These are phyloP conservation scores for Zaprionus inermis DNA, from an alignment of 1,140 invertebrate species.

Conservation along the genomic window DNA sequence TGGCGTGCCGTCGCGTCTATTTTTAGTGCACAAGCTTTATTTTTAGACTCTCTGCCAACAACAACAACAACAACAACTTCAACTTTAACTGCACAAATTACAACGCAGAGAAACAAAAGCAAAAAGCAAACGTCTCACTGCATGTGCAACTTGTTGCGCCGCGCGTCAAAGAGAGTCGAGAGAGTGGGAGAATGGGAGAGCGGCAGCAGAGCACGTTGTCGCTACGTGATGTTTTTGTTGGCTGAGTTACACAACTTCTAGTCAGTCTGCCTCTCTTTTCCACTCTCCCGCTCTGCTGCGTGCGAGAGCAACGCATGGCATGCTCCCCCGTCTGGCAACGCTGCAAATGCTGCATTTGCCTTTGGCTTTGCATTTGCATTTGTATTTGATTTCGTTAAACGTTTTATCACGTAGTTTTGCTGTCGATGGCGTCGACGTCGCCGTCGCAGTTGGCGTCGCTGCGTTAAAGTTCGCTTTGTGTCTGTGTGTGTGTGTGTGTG, in stretches of 20 bases:
- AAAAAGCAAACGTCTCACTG: conserved; percentile 41
- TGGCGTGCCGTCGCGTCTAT: conserved; percentile 66
- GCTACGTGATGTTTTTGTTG: conserved; percentile 73
- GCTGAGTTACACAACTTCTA: conserved; percentile 67
- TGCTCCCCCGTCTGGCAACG: conserved; percentile 12
- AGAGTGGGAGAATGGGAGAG: conserved; percentile 9
- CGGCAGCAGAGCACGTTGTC: conserved; percentile 54
- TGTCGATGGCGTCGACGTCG: conserved; percentile 10
- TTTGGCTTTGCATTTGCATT: conserved; percentile 46
- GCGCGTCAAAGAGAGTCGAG: conserved; percentile 12
- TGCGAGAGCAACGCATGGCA: not conserved
- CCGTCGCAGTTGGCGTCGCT: conserved; percentile 5
- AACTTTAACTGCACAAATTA: conserved; percentile 62
- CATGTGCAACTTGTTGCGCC: conserved; percentile 73
- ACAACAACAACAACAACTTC: conserved; percentile 39
- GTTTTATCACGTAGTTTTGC: conserved; percentile 73
- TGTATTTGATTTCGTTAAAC: conserved; percentile 66
- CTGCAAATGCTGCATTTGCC: conserved; percentile 10
- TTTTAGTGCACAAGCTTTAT: conserved; percentile 64
- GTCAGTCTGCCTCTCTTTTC: conserved; percentile 5
- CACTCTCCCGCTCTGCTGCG: conserved; percentile 56
- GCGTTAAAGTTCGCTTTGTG: conserved; percentile 44
- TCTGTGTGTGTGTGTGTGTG: no score
- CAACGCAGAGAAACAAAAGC: conserved; percentile 38
- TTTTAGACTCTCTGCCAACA: conserved; percentile 60